phyloP scores from a whole-genome alignment of 2,113 vertebrate genomes.

The Holacanthus passer region DNA sequence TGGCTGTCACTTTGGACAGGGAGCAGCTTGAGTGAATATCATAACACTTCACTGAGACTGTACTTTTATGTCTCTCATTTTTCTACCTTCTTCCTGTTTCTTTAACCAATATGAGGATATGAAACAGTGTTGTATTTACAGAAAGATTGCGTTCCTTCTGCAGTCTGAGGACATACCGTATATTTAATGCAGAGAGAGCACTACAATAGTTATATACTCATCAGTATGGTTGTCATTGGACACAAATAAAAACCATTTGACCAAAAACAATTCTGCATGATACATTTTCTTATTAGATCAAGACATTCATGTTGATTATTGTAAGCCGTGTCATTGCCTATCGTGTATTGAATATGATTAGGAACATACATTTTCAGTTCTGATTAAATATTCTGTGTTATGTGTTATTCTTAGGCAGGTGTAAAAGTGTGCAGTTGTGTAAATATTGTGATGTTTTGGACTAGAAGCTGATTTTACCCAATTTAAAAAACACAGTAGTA shows the following conservation, averaged over 20 bases:
- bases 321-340: not conserved
- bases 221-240: conserved; percentile 2
- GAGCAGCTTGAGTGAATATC: conserved; percentile 62
- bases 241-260: not conserved
- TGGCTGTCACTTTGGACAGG: conserved; percentile 31
- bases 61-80: not conserved
- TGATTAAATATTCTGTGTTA: too few species aligned
- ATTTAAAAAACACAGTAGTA: not conserved
- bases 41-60: conserved; percentile 12
- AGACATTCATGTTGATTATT: not conserved
- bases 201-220: not conserved
- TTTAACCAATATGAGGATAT: not conserved
- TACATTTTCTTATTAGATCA: not conserved
- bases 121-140: not conserved
- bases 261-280: too few species aligned
- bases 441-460: not conserved
- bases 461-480: not conserved
- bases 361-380: too few species aligned
- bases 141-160: not conserved
- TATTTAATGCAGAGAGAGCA: not conserved
- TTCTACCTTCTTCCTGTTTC: not conserved
- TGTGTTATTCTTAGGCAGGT: not conserved
- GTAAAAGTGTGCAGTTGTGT: not conserved
- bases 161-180: not conserved
- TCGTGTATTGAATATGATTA: not conserved